phyloP scores from a whole-genome alignment of 1,140 invertebrate genomes.

The Drosophila pruinosa region DNA sequence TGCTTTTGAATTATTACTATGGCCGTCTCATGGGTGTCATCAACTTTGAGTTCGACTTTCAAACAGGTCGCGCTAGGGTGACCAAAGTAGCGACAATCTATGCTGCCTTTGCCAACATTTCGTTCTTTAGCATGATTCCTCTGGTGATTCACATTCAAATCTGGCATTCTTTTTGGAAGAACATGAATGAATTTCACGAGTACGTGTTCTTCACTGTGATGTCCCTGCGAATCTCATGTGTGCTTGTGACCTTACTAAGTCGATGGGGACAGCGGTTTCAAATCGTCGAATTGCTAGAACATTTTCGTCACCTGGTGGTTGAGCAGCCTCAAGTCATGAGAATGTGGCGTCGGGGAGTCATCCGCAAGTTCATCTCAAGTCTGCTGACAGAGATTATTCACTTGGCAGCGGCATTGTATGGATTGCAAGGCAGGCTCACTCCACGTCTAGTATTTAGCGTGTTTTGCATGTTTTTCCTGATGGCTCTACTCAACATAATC shows the following conservation, averaged over 20 bases:
- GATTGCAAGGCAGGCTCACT: not conserved
- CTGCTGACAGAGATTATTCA: slow-evolving; percentile 27
- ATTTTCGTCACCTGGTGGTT: not conserved
- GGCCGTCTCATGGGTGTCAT: slow-evolving; percentile 15
- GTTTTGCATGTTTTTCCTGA: not conserved
- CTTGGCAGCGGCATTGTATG: not conserved
- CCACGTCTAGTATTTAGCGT: not conserved
- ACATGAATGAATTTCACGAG: slow-evolving; percentile 22
- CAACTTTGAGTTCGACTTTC: slow-evolving; percentile 26
- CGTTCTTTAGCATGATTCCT: slow-evolving; percentile 7
- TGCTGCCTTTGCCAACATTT: not conserved
- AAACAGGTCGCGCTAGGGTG: not conserved
- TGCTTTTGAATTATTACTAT: slow-evolving; percentile 12
- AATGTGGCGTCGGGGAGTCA: slow-evolving; percentile 11
- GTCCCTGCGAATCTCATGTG: slow-evolving; percentile 21
- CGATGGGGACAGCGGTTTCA: slow-evolving; percentile 37
- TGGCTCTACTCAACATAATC: slow-evolving; percentile 40
- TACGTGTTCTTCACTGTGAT: slow-evolving; percentile 42
- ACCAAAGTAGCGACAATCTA: not conserved
- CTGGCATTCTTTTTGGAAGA: not conserved
- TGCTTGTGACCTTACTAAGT: slow-evolving; percentile 31
- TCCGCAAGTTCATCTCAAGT: slow-evolving; percentile 20
- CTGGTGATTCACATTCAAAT: not conserved
- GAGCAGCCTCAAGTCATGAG: slow-evolving; percentile 24
- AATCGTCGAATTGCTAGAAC: slow-evolving; percentile 18